Percentiles rank a stretch among this genome's conserved stretches.
Evolutionary conservation across 2,113 vertebrate species (phyloP).

Genomic region (Cacatua alba): DNA sequence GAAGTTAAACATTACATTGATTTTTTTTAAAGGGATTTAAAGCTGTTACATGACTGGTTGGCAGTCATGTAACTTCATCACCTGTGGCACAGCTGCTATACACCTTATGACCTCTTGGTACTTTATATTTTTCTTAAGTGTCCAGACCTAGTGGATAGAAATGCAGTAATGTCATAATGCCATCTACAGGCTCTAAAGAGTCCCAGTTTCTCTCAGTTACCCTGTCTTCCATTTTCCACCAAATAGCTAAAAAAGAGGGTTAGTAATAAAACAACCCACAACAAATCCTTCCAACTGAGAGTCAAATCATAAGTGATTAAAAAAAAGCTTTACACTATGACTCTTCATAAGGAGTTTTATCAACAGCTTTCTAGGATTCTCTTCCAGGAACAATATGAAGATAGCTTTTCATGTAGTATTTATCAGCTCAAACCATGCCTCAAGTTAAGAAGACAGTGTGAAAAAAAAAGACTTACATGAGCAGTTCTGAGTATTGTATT

Average conservation of each 20-base stretch:
- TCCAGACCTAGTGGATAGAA: not conserved
- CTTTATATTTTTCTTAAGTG: not conserved
- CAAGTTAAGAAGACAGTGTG: not conserved
- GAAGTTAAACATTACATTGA: not conserved
- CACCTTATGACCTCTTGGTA: slow-evolving; percentile 13
- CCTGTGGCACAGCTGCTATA: not conserved
- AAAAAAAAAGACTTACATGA: not conserved
- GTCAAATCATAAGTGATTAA: not conserved
- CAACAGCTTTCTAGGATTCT: not conserved
- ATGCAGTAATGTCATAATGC: slow-evolving; percentile 47
- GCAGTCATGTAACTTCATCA: not conserved
- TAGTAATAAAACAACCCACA: not conserved
- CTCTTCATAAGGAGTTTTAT: not conserved
- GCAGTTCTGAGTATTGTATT: not conserved
- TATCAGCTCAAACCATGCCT: not conserved
- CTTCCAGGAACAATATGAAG: not conserved
- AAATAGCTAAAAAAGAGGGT: not conserved
- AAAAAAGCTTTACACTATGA: not conserved
- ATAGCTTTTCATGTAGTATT: not conserved
- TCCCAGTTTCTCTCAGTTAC: not conserved
- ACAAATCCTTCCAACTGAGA: not conserved
- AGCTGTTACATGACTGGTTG: not conserved
- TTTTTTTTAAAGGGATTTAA: not conserved
- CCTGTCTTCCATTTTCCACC: not conserved
- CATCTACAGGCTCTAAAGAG: slow-evolving; percentile 47